Conservation (phyloP, 2,113 vertebrate species). For the Piprites chloris region DNA sequence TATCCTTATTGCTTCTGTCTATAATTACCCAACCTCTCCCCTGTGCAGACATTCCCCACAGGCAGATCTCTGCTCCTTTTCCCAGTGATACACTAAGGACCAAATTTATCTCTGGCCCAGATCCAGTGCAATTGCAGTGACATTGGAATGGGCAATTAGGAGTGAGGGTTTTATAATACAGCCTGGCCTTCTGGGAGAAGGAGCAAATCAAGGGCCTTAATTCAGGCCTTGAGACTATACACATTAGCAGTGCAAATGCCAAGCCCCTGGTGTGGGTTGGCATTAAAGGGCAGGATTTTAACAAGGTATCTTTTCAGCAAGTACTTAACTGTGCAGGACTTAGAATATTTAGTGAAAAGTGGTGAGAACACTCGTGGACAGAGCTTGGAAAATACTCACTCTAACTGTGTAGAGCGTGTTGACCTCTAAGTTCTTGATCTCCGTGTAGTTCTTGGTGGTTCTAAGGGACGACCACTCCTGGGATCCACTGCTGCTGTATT, state of each 20-base stretch:
- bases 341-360: background rate
- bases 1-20: background rate
- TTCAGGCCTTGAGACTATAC: background rate
- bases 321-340: background rate
- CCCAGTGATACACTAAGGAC: background rate
- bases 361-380: background rate
- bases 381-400: slow-evolving; percentile 73
- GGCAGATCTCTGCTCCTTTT: background rate
- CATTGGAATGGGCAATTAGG: background rate
- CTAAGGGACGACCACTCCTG: slow-evolving; percentile 87
- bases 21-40: slow-evolving; percentile 19
- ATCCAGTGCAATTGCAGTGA: background rate
- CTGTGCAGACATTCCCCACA: background rate
- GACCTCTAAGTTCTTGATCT: slow-evolving; percentile 79
- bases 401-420: slow-evolving; percentile 82
- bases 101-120: slow-evolving; percentile 33
- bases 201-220: background rate
- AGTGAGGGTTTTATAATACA: background rate
- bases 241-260: background rate
- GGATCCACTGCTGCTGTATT: slow-evolving; percentile 80
- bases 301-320: background rate
- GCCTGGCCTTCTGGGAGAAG: background rate
- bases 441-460: slow-evolving; percentile 61
- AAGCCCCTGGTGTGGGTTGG: background rate
- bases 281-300: background rate